phyloP scores from a whole-genome alignment of 2,113 vertebrate species.

The Anarrhichthys ocellatus region DNA sequence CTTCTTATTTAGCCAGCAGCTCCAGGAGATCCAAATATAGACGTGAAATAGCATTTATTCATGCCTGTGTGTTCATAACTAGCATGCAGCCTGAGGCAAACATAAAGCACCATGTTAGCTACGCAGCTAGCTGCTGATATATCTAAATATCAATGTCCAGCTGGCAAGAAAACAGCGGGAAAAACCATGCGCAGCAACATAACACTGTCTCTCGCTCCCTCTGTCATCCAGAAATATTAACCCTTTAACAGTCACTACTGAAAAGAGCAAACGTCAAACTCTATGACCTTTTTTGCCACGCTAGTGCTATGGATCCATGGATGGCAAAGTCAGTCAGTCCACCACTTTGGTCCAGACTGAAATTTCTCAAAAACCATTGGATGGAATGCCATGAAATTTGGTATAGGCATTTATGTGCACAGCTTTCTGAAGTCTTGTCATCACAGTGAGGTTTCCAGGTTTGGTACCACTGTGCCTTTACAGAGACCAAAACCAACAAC shows the following conservation, averaged over 20 bases:
- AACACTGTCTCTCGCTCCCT: neutral
- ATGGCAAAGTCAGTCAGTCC: neutral
- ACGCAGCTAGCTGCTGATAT: conserved; percentile 2
- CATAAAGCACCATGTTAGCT: neutral
- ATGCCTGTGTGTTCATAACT: conserved; percentile 29
- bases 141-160: conserved; percentile 35
- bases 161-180: neutral
- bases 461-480: neutral
- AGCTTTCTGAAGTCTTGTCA: neutral
- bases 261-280: neutral
- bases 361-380: neutral
- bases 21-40: conserved; percentile 25
- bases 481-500: too few relatives aligned
- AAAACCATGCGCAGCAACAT: neutral
- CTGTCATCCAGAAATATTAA: neutral
- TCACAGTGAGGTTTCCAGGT: neutral
- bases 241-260: neutral
- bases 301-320: neutral
- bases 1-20: conserved; percentile 4
- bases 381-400: neutral
- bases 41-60: conserved; percentile 34
- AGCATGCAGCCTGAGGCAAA: conserved; percentile 13
- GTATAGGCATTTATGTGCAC: neutral
- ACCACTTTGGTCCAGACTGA: neutral
- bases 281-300: neutral